Evolutionary conservation across 2,113 vertebrate genomes (phyloP).

Genomic region (Synchiropus splendidus): DNA sequence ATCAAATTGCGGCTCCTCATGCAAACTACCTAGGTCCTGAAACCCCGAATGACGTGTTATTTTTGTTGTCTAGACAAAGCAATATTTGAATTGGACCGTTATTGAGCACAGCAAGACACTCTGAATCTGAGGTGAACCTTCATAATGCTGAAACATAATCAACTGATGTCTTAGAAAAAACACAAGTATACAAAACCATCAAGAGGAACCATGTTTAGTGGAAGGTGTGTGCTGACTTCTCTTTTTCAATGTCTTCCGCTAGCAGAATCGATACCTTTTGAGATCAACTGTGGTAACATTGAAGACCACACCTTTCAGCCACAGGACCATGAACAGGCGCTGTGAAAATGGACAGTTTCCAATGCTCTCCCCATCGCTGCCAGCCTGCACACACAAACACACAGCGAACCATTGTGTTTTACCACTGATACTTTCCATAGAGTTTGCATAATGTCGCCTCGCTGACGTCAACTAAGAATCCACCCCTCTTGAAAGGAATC

Average conservation of each 20-base stretch:
- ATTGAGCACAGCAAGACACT: too few species aligned
- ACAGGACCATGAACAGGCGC: slow-evolving; percentile 95
- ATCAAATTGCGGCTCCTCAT: too few species aligned
- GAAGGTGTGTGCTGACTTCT: neutral
- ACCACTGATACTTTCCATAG: neutral
- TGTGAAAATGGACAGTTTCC: slow-evolving; percentile 97
- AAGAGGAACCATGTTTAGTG: too few species aligned
- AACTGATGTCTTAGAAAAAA: too few species aligned
- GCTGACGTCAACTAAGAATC: neutral
- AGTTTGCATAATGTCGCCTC: neutral
- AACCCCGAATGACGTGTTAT: too few species aligned
- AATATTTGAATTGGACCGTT: too few species aligned
- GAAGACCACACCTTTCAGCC: slow-evolving; percentile 97
- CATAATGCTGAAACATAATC: too few species aligned
- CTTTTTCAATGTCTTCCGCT: too few species aligned
- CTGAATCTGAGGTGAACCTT: too few species aligned
- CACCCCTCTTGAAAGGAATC: slow-evolving; percentile 1
- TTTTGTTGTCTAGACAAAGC: too few species aligned
- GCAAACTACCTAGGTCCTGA: too few species aligned
- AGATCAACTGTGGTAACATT: slow-evolving; percentile 96
- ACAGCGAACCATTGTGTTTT: slow-evolving; percentile 1
- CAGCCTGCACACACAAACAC: slow-evolving; percentile 67
- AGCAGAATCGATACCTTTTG: slow-evolving; percentile 76
- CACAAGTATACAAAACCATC: too few species aligned
- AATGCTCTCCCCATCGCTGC: slow-evolving; percentile 91